Evolutionary conservation across 2,113 vertebrate species (phyloP), one percentile per base, ranked within the genome.

Genomic region (Australoheros scitulus): DNA sequence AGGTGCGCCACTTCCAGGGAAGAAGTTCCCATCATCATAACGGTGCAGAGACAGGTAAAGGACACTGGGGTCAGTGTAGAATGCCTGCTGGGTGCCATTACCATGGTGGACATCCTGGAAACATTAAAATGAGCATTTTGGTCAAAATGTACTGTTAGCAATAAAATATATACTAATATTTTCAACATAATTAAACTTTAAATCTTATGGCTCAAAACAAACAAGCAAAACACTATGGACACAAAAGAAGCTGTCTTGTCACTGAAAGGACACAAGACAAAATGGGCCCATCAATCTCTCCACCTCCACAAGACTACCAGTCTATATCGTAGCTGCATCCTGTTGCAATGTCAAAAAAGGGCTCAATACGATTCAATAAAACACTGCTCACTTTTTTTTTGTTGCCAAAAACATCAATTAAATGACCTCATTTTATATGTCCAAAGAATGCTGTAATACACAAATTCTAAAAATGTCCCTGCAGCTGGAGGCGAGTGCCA

Each of bases 11-110:
- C 98, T 99, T 94, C 98, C 98, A 0, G 98, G 98, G 85, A 99
- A 99, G 95, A 99, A 99, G 96, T 99, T 99, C 20, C 98, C 98
- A 1, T 99, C 98, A 1, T 99, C 98, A 3, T 98, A 99, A 94
- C 98, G 98, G 89, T 99, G 98, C 65, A 99, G 94, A 1, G 98
- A 99, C 91, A 99, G 90, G 15, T 99, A 99, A 41, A 99, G 97
- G 50, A 99, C 94, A 0, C 93, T 97, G 38, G 98, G 97, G 82
- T 99, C 98, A 0, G 93, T 87, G 94, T 99, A 99, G 96, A 99
- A 99, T 22, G 96, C 96, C 90, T 99, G 98, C 91, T 99, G 98
- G 32, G 96, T 97, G 43, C 96, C 95, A 3, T 97, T 97, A 26
- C 97, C 95, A 2, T 97, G 95, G 86, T 96, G 96, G 60, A 97